Percentiles rank a stretch among this genome's conserved stretches.
Evolutionary conservation across 2,113 vertebrate species (phyloP).

Genomic region (Engraulis encrasicolus): DNA sequence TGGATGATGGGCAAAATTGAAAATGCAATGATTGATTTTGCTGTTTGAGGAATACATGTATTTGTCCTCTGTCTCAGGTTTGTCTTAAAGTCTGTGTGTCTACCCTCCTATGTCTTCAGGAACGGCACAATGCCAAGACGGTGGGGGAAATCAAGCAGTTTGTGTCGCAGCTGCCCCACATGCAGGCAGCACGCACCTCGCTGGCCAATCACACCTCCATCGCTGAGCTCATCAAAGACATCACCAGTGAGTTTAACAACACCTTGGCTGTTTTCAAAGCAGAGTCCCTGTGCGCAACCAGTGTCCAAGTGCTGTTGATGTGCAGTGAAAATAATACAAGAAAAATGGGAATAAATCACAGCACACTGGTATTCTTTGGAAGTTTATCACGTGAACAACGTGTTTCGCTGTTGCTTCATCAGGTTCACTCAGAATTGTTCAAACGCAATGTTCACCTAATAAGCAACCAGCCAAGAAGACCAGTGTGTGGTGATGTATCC

Average conservation of each 20-base stretch:
- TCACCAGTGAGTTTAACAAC: constrained; percentile 84
- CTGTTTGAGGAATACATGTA: background rate
- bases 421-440: too few species aligned
- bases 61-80: background rate
- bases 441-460: too few species aligned
- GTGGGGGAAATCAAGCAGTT: constrained; percentile 99
- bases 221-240: constrained; percentile 95
- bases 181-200: constrained; percentile 94
- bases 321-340: too few species aligned
- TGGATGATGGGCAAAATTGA: too few species aligned
- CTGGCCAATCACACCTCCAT: constrained; percentile 97
- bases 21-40: background rate
- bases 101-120: constrained; percentile 71
- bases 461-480: too few species aligned
- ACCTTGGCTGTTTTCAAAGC: background rate
- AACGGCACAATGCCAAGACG: constrained; percentile 93
- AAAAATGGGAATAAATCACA: too few species aligned
- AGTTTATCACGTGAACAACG: too few species aligned
- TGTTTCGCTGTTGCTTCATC: too few species aligned
- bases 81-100: background rate
- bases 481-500: too few species aligned
- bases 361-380: too few species aligned
- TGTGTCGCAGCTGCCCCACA: constrained; percentile 96
- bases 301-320: too few species aligned
- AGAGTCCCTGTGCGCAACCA: too few species aligned